Conservation (phyloP, 2,888 invertebrate genomes). For the Rhimphoctona megacephalus region DNA sequence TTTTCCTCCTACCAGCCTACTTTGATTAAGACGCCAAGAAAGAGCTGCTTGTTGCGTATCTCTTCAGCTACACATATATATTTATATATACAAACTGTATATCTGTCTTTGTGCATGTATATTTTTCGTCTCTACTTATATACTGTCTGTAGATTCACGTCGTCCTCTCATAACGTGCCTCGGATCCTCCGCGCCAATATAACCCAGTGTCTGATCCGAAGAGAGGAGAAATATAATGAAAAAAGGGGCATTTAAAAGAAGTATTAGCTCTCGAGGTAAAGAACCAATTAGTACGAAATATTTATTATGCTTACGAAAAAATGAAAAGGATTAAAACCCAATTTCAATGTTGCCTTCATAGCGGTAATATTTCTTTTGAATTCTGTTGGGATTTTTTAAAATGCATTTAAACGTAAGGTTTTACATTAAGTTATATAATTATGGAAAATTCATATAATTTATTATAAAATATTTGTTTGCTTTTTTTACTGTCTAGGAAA, state of each 20-base stretch:
- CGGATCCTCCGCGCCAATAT: not conserved
- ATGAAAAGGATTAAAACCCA: not conserved
- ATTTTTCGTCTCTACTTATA: conserved; percentile 1
- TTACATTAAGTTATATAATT: too few species aligned
- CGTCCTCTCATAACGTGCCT: not conserved
- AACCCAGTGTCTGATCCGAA: not conserved
- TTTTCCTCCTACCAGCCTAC: conserved; percentile 70
- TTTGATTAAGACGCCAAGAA: conserved; percentile 80
- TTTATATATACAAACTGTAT: not conserved
- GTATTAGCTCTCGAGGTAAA: conserved; percentile 1
- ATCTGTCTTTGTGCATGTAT: not conserved
- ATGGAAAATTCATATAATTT: too few species aligned
- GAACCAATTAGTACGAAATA: not conserved
- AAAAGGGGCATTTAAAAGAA: not conserved
- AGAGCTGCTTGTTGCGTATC: conserved; percentile 78
- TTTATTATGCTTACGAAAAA: not conserved
- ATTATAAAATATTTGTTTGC: too few species aligned
- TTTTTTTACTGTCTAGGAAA: too few species aligned
- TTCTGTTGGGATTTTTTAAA: too few species aligned
- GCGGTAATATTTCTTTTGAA: not conserved
- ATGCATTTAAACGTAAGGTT: too few species aligned
- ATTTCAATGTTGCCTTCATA: not conserved
- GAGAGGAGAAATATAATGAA: not conserved
- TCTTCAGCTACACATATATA: conserved; percentile 15
- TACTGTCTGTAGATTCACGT: not conserved